phyloP scores from a whole-genome alignment of 1,140 invertebrate species.

The Drosophila setifemur region DNA sequence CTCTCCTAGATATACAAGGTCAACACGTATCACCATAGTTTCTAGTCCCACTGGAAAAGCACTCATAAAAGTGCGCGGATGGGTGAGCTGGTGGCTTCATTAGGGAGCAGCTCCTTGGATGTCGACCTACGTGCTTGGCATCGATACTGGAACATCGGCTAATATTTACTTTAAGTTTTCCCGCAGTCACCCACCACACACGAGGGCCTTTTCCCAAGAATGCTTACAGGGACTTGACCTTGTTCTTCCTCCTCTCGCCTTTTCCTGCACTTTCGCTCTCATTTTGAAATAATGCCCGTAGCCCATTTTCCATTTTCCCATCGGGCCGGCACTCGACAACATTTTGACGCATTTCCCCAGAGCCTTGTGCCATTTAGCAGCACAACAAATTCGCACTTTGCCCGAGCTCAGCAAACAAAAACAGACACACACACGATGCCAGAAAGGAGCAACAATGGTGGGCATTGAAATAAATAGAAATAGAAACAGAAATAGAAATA shows the following conservation, averaged over 20 bases:
- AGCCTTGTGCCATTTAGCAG: slow-evolving; percentile 78
- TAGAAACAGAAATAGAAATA: slow-evolving; percentile 69
- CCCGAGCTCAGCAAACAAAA: slow-evolving; percentile 39
- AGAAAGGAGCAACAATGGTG: slow-evolving; percentile 20
- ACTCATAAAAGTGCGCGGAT: slow-evolving; percentile 39
- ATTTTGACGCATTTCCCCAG: slow-evolving; percentile 78
- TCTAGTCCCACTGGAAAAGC: not conserved
- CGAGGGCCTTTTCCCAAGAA: slow-evolving; percentile 6
- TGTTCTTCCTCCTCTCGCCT: slow-evolving; percentile 19
- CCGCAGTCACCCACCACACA: slow-evolving; percentile 4
- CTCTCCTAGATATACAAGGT: slow-evolving; percentile 2
- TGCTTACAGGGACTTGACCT: slow-evolving; percentile 48
- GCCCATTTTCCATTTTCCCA: slow-evolving; percentile 33
- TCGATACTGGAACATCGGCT: slow-evolving; percentile 50
- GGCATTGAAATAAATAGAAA: slow-evolving; percentile 72
- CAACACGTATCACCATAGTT: not conserved
- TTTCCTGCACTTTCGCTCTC: slow-evolving; percentile 23
- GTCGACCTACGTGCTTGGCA: slow-evolving; percentile 59
- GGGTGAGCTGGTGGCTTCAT: slow-evolving; percentile 49
- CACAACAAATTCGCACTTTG: slow-evolving; percentile 77
- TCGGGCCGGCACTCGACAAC: slow-evolving; percentile 59
- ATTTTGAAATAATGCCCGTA: slow-evolving; percentile 41
- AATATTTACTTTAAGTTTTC: slow-evolving; percentile 70
- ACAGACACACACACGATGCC: slow-evolving; percentile 1
- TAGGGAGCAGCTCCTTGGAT: slow-evolving; percentile 28